These are phyloP conservation scores for Leptothorax acervorum DNA, from an alignment of 2,888 invertebrate genomes.

Conservation along the genomic window DNA sequence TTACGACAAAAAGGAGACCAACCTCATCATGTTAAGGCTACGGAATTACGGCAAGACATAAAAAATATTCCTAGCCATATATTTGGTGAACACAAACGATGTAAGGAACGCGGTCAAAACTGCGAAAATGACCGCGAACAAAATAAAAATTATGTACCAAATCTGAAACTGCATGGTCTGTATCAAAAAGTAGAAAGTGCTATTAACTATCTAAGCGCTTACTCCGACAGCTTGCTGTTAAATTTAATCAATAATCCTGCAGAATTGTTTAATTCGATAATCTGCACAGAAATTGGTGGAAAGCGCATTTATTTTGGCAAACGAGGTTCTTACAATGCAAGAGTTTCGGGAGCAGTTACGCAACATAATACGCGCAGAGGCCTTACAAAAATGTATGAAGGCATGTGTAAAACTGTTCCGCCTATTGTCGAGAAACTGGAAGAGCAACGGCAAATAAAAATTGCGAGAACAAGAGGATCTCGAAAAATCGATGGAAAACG, in stretches of 20 bases:
- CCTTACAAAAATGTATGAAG: too few relatives aligned
- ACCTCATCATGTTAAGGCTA: not conserved
- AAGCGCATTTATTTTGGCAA: not conserved
- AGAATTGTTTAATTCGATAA: slow-evolving; percentile 30
- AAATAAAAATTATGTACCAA: not conserved
- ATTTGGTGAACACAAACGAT: not conserved
- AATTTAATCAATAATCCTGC: slow-evolving; percentile 26
- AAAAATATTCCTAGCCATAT: not conserved
- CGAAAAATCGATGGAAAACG: too few relatives aligned
- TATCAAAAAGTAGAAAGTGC: slow-evolving; percentile 17
- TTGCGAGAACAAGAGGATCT: too few relatives aligned
- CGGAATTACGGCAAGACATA: not conserved
- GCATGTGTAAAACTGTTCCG: too few relatives aligned
- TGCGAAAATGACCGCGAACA: not conserved
- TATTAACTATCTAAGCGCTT: not conserved
- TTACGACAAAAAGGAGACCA: not conserved
- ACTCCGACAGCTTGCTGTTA: slow-evolving; percentile 23
- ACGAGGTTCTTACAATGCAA: too few relatives aligned
- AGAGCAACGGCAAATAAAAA: too few relatives aligned
- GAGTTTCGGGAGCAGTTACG: too few relatives aligned
- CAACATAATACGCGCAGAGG: too few relatives aligned
- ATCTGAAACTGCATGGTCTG: not conserved
- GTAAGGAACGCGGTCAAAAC: not conserved
- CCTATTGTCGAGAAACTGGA: too few relatives aligned
- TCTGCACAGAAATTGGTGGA: not conserved